Conservation (phyloP, 2,797 vertebrate genomes). For the Enteromius trimaculatus region DNA sequence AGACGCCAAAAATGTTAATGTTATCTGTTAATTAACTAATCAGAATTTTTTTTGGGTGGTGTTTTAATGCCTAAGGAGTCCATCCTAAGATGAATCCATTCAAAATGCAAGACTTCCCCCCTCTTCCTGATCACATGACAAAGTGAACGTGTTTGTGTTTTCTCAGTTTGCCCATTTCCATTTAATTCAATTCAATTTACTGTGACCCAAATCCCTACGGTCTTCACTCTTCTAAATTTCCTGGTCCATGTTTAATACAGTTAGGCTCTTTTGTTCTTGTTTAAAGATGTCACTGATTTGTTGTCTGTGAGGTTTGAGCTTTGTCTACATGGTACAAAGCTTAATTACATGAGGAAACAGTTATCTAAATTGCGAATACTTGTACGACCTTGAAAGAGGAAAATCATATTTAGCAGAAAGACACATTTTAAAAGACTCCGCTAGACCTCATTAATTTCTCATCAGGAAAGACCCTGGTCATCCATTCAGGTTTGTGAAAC, state of each 20-base stretch:
- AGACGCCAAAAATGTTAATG: background rate
- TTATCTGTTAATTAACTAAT: background rate
- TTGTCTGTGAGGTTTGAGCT: constrained; percentile 21
- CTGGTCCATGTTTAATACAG: constrained; percentile 6
- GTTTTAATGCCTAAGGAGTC: constrained; percentile 13
- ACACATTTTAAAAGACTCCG: constrained; percentile 54
- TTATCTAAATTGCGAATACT: constrained; percentile 55
- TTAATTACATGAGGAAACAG: constrained; percentile 58
- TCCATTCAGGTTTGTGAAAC: constrained; percentile 47
- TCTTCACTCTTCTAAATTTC: constrained; percentile 1
- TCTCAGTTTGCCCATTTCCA: background rate
- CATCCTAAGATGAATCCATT: background rate
- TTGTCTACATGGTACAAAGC: constrained; percentile 45
- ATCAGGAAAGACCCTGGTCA: constrained; percentile 49
- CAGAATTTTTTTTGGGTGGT: background rate
- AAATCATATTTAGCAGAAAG: constrained; percentile 28
- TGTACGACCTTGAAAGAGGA: constrained; percentile 53
- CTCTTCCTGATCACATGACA: background rate
- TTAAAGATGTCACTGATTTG: constrained; percentile 49
- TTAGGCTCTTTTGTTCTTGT: constrained; percentile 14
- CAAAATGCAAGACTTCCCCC: background rate
- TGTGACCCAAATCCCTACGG: constrained; percentile 3
- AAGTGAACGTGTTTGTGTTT: background rate
- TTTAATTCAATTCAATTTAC: constrained; percentile 15
- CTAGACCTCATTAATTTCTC: constrained; percentile 56